Conservation (phyloP, 2,888 invertebrate species). For the Diarsia rubi region DNA sequence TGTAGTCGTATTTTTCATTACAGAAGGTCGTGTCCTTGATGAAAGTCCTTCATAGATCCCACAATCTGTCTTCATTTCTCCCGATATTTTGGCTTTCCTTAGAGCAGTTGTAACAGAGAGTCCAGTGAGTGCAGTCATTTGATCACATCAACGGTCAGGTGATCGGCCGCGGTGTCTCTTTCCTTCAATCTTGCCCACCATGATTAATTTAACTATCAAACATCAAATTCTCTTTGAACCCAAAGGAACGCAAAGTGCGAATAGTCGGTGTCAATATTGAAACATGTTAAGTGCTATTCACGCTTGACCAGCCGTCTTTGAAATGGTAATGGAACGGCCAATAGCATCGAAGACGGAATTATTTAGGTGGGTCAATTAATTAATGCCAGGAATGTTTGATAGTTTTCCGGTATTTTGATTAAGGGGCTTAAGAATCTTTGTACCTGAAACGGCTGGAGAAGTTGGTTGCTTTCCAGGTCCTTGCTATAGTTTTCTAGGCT, state of each 20-base stretch:
- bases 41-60: too few species aligned
- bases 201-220: neutral
- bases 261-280: conserved; percentile 9
- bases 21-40: too few species aligned
- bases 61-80: too few species aligned
- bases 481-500: neutral
- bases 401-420: neutral
- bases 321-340: conserved; percentile 10
- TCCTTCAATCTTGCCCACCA: too few species aligned
- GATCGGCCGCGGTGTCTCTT: too few species aligned
- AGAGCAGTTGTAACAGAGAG: too few species aligned
- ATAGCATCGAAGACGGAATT: neutral
- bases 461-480: neutral
- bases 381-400: neutral
- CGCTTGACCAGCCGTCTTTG: conserved; percentile 36
- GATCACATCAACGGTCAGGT: too few species aligned
- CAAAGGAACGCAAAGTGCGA: conserved; percentile 8
- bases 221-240: conserved; percentile 31
- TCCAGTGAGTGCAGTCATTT: too few species aligned
- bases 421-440: neutral
- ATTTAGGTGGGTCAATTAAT: conserved; percentile 9
- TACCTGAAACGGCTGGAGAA: neutral
- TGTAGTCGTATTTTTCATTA: too few species aligned
- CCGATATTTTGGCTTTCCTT: too few species aligned
- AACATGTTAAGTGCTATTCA: neutral